Evolutionary conservation across 1,140 invertebrate species (phyloP).

Genomic region (Oreohelix idahoensis): DNA sequence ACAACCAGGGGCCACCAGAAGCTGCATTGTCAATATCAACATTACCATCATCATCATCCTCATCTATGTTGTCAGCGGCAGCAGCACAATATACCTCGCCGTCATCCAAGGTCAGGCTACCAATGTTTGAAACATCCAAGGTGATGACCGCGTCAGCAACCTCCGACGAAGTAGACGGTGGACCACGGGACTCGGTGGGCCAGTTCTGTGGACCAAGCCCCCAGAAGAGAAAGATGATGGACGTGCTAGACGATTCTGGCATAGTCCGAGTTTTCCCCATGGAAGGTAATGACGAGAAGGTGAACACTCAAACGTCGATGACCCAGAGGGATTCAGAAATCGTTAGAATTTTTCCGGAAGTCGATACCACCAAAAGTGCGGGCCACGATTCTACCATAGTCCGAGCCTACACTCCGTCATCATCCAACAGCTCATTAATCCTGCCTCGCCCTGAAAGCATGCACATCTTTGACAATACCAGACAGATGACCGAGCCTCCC

Average conservation of each 20-base stretch:
- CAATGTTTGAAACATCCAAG: neutral
- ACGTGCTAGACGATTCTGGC: slow-evolving; percentile 15
- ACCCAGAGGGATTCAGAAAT: neutral
- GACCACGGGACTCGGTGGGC: neutral
- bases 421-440: neutral
- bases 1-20: neutral
- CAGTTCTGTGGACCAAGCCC: neutral
- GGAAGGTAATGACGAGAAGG: neutral
- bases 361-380: neutral
- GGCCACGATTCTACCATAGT: neutral
- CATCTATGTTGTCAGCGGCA: neutral
- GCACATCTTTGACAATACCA: no score
- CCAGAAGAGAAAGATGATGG: neutral
- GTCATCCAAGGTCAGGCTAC: neutral
- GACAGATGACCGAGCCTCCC: neutral
- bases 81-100: neutral
- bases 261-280: slow-evolving; percentile 19
- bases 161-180: neutral
- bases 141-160: neutral
- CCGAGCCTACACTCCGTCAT: neutral
- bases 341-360: slow-evolving; percentile 12
- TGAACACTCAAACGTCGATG: neutral
- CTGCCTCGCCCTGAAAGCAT: neutral
- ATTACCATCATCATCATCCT: neutral
- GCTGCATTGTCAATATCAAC: neutral